Evolutionary conservation across 2,797 vertebrate genomes (phyloP).

Genomic region (Chanos chanos): DNA sequence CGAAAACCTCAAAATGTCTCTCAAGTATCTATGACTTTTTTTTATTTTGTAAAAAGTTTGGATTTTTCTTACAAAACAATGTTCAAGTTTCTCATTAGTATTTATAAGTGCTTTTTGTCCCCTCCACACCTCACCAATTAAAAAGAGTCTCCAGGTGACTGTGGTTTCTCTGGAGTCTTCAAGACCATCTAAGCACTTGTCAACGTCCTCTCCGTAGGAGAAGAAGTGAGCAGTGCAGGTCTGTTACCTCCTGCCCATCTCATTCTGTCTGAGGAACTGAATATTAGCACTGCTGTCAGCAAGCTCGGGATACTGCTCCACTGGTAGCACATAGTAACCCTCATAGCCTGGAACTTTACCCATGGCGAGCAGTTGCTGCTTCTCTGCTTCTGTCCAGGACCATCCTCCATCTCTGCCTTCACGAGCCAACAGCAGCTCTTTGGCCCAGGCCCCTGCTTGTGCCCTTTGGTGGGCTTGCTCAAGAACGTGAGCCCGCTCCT

Average conservation of each 20-base stretch:
- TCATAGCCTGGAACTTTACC: slow-evolving; percentile 84
- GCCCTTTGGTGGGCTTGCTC: slow-evolving; percentile 84
- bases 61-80: slow-evolving; percentile 59
- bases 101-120: slow-evolving; percentile 61
- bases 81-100: slow-evolving; percentile 12
- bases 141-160: slow-evolving; percentile 69
- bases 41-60: slow-evolving; percentile 45
- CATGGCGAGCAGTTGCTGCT: slow-evolving; percentile 80
- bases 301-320: slow-evolving; percentile 88
- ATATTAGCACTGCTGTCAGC: slow-evolving; percentile 90
- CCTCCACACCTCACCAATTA: slow-evolving; percentile 63
- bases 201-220: slow-evolving; percentile 84
- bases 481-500: slow-evolving; percentile 79
- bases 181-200: slow-evolving; percentile 74
- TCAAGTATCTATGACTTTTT: slow-evolving; percentile 42
- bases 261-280: slow-evolving; percentile 91
- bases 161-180: slow-evolving; percentile 73
- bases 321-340: slow-evolving; percentile 84
- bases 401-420: slow-evolving; percentile 82
- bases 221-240: slow-evolving; percentile 55
- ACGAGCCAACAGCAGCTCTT: slow-evolving; percentile 78
- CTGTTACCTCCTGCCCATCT: slow-evolving; percentile 93
- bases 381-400: slow-evolving; percentile 83
- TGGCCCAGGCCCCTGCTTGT: slow-evolving; percentile 78
- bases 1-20: slow-evolving; percentile 36